Evolutionary conservation across 2,797 vertebrate species (phyloP), one percentile per base, ranked within the genome.

Genomic region (Chloroceryle inda): DNA sequence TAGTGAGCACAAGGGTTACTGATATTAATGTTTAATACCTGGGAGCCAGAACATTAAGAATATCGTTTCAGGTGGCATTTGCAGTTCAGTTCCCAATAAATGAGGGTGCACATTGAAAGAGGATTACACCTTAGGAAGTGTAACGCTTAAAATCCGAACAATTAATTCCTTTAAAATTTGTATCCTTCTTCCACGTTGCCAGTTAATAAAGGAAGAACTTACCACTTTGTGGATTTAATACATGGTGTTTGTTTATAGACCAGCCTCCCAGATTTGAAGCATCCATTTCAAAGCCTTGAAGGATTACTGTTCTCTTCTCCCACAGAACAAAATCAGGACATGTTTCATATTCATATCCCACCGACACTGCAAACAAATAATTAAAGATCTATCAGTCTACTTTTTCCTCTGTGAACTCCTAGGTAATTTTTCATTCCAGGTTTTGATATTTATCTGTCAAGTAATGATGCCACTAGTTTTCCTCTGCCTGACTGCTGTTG

Each of bases 251-350:
- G 98, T 99, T 99, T 97, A 99, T 98, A 44, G 99, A 99, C 99
- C 99, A 99, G 66, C 99, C 99, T 63, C 99, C 99, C 81, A 99
- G 98, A 97, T 99, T 99, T 66, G 99, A 99, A 89, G 99, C 99
- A 81, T 99, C 98, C 98, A 99, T 98, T 96, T 99, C 99, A 96
- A 99, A 99, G 56, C 99, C 99, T 97, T 99, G 99, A 97, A 99
- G 98, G 94, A 98, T 96, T 31, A 99, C 98, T 2, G 99, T 99
- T 95, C 99, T 99, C 97, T 98, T 98, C 97, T 99, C 99, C 99
- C 98, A 98, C 97, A 99, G 89, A 96, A 99, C 97, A 66, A 99
- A 98, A 40, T 99, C 98, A 23, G 99, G 98, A 94, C 99, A 99
- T 3, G 98, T 98, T 97, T 99, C 99, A 58, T 99, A 99, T 97